Base-by-base conservation (phyloP, 2,888 invertebrate genomes). In the Noctua janthina region DNA sequence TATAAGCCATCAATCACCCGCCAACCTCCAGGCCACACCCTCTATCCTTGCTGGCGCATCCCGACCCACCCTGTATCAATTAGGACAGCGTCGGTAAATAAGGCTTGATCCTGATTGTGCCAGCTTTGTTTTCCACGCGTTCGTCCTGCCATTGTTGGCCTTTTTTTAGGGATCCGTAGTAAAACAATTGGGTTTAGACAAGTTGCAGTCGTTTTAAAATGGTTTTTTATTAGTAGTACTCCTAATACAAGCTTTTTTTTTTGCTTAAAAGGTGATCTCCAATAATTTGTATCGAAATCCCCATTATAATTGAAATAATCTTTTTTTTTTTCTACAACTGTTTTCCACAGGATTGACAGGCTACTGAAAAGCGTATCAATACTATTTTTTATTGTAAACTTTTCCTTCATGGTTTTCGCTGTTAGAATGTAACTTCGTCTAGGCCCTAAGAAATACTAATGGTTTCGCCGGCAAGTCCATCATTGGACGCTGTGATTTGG, bases 51-150 rank as follows among this genome's bases (percentile, higher is more conserved):
- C 91, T 89, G 88, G 83, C 83, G 78, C 84, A 84, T 91, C 90
- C 93, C 91, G 87, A 91, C 93, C 92, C 93, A 91, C 92, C 93
- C 93, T 91, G 94, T 94, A 96, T 96, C 96, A 96, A 96, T 96
- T 96, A 96, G 95, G 93, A 88, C 87, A 91, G 91, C 89, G 93
- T 93, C 93, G 87, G 94, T 94, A 95, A 96, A 96, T 96, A 96
- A 93, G 93, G 90, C 91, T 71, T 91, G 92, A 92, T 93, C 92
- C 93, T 93, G 94, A 95, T 95, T 95, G 94, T 91, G 90, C 91
- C 90, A 89, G 92, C 93, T 91, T 93, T 94, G 93, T 93, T 93
- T 93, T 92, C 92, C 91, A 91, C 91, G 79, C 91, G 88, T 88
- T 85, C 88, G 84, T 84, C 54, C 62, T 29, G 15, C 39, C 29